Percentiles rank a stretch among this genome's conserved stretches.
phyloP scores from a whole-genome alignment of 2,113 vertebrate species.

The Galbula dea region DNA sequence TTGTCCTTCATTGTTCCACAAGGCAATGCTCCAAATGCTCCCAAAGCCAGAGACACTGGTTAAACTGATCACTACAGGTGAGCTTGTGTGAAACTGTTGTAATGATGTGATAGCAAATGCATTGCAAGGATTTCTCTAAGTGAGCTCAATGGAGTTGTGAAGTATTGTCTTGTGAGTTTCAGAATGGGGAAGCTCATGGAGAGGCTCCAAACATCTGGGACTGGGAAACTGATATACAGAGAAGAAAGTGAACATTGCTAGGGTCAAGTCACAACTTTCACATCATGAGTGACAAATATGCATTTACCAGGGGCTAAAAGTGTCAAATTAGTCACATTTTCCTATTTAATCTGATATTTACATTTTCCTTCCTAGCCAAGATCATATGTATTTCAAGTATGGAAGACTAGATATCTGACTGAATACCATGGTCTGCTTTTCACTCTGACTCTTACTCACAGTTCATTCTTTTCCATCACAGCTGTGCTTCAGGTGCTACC shows the following conservation, averaged over 20 bases:
- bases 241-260: not conserved
- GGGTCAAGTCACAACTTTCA: not conserved
- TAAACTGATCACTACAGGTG: not conserved
- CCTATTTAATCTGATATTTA: not conserved
- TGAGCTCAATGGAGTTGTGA: accelerated
- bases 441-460: not conserved
- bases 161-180: not conserved
- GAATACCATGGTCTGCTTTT: not conserved
- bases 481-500: not conserved
- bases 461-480: not conserved
- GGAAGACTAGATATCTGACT: not conserved
- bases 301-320: not conserved
- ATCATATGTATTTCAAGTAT: not conserved
- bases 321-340: not conserved
- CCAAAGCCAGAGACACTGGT: not conserved
- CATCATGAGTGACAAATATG: not conserved
- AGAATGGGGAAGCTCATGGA: not conserved
- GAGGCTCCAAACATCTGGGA: not conserved
- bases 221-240: not conserved
- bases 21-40: not conserved
- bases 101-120: not conserved
- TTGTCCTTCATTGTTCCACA: not conserved
- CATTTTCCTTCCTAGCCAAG: not conserved
- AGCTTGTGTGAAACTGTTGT: not conserved
- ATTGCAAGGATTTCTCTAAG: not conserved